These are phyloP conservation scores for Tolmerus cingulatus DNA, from an alignment of 2,888 invertebrate species.

Conservation along the genomic window DNA sequence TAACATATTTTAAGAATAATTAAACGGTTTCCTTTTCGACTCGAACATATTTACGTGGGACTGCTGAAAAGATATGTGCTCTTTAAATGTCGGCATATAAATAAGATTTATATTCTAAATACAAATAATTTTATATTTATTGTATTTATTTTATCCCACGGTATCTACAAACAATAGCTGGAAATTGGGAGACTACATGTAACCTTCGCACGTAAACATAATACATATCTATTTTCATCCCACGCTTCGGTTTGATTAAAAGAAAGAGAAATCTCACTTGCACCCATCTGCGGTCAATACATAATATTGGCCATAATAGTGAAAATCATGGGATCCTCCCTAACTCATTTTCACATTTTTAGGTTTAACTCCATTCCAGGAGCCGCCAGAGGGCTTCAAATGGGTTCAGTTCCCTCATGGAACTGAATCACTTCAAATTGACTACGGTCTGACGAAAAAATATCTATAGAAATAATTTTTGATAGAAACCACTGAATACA, in stretches of 20 bases:
- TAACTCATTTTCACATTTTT: neutral
- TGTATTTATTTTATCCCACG: neutral
- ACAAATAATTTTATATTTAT: too few species aligned
- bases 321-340: neutral
- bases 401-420: neutral
- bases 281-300: neutral
- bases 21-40: too few species aligned
- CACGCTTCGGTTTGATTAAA: neutral
- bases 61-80: too few species aligned
- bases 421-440: neutral
- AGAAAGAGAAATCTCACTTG: neutral
- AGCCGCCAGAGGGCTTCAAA: neutral
- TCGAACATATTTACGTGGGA: too few species aligned
- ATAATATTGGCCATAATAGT: neutral
- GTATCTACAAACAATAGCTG: neutral
- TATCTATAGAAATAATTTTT: neutral
- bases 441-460: neutral
- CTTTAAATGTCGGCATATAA: too few species aligned
- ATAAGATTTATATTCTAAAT: too few species aligned
- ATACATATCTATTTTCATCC: neutral
- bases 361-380: neutral
- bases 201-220: neutral
- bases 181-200: neutral
- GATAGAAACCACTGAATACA: neutral
- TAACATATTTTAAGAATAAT: too few species aligned